Evolutionary conservation across 2,888 invertebrate species (phyloP).

Genomic region (Globia sparganii): DNA sequence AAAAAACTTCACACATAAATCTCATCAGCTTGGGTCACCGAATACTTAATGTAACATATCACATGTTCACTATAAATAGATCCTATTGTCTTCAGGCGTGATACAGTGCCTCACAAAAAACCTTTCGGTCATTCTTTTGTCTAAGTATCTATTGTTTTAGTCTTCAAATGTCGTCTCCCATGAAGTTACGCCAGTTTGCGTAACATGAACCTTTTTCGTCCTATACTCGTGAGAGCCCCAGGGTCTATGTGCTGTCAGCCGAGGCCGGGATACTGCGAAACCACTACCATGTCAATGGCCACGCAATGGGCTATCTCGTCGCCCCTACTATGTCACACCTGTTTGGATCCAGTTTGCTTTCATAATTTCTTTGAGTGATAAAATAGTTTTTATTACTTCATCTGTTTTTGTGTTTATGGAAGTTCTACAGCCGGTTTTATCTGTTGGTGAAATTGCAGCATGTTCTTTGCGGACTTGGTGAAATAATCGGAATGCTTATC

Average conservation of each 20-base stretch:
- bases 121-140: slow-evolving; percentile 70
- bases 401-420: slow-evolving; percentile 31
- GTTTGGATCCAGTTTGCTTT: slow-evolving; percentile 45
- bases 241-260: slow-evolving; percentile 59
- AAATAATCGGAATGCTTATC: slow-evolving; percentile 18
- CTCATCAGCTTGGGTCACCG: slow-evolving; percentile 54
- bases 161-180: slow-evolving; percentile 68
- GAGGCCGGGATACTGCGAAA: slow-evolving; percentile 55
- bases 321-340: slow-evolving; percentile 50
- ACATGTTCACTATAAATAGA: slow-evolving; percentile 59
- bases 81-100: slow-evolving; percentile 63
- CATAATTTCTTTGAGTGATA: slow-evolving; percentile 32
- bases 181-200: slow-evolving; percentile 66
- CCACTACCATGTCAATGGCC: slow-evolving; percentile 65
- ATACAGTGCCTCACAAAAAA: slow-evolving; percentile 66
- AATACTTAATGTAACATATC: slow-evolving; percentile 54
- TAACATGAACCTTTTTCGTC: slow-evolving; percentile 68
- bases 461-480: neutral
- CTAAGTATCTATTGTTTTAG: slow-evolving; percentile 63
- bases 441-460: slow-evolving; percentile 7
- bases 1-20: slow-evolving; percentile 65
- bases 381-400: slow-evolving; percentile 20
- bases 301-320: slow-evolving; percentile 43
- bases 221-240: slow-evolving; percentile 69
- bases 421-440: neutral